A percentile compares a stretch with the other conserved stretches of the same genome.
Conservation (phyloP, 2,113 vertebrate species). For the Dascyllus trimaculatus region DNA sequence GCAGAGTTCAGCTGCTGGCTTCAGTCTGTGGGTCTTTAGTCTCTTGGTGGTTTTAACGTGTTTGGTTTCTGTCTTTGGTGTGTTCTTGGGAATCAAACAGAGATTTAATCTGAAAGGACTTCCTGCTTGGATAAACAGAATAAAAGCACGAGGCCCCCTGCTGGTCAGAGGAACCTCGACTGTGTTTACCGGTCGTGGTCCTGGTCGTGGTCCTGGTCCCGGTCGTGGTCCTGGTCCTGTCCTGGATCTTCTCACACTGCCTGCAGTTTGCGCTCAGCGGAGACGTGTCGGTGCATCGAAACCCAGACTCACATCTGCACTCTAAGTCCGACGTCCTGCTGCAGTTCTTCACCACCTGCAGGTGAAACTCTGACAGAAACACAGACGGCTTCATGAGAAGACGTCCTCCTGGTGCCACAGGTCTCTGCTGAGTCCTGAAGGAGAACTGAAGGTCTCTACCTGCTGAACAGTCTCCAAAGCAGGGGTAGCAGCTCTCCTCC, state of each 20-base stretch:
- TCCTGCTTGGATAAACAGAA: too few species aligned
- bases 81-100: too few species aligned
- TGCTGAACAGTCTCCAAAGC: constrained; percentile 73
- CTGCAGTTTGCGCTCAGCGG: neutral
- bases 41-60: too few species aligned
- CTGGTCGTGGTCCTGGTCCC: too few species aligned
- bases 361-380: constrained; percentile 51
- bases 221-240: neutral
- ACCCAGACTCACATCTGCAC: constrained; percentile 68
- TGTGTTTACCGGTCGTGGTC: constrained; percentile 47
- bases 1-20: too few species aligned
- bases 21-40: too few species aligned
- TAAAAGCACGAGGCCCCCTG: neutral
- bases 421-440: too few species aligned
- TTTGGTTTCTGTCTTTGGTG: too few species aligned
- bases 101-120: too few species aligned
- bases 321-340: constrained; percentile 38
- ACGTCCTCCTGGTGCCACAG: too few species aligned
- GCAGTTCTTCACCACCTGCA: constrained; percentile 61
- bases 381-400: neutral
- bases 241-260: constrained; percentile 21
- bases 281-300: fast-evolving
- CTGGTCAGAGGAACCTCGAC: neutral
- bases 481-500: constrained; percentile 62
- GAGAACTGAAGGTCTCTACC: too few species aligned